Evolutionary conservation across 2,113 vertebrate species (phyloP).

Genomic region (Ovis canadensis): DNA sequence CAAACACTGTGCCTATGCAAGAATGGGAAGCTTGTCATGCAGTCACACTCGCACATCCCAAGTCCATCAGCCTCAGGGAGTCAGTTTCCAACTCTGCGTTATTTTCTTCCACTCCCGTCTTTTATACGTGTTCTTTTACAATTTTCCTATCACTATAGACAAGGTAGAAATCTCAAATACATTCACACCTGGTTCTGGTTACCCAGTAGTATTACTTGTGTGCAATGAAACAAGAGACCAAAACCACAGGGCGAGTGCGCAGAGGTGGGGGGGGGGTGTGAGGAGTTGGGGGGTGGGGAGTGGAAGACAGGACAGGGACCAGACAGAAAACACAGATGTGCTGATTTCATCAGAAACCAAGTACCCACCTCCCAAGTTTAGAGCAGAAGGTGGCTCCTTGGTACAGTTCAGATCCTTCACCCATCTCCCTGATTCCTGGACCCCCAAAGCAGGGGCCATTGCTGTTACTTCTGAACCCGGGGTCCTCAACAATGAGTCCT

Average conservation of each 20-base stretch:
- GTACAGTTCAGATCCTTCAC: slow-evolving; percentile 53
- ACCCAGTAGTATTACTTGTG: slow-evolving; percentile 82
- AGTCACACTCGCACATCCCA: slow-evolving; percentile 46
- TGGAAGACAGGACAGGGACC: slow-evolving; percentile 50
- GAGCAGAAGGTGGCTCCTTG: slow-evolving; percentile 57
- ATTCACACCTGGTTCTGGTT: slow-evolving; percentile 79
- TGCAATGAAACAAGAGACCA: slow-evolving; percentile 82
- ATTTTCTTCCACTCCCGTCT: slow-evolving; percentile 63
- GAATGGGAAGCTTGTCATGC: slow-evolving; percentile 40
- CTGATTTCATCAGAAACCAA: slow-evolving; percentile 63
- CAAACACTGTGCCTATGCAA: slow-evolving; percentile 69
- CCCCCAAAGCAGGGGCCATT: slow-evolving; percentile 64
- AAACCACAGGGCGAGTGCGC: slow-evolving; percentile 79
- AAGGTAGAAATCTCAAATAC: slow-evolving; percentile 77
- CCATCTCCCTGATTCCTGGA: background rate
- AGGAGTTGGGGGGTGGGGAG: background rate
- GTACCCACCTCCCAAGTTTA: slow-evolving; percentile 43
- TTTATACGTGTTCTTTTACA: background rate
- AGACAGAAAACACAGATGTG: slow-evolving; percentile 68
- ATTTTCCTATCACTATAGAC: slow-evolving; percentile 75
- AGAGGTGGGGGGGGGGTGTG: fast-evolving
- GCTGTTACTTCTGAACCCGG: slow-evolving; percentile 73
- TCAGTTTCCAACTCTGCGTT: slow-evolving; percentile 72
- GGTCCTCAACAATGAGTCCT: slow-evolving; percentile 75
- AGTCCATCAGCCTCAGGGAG: slow-evolving; percentile 67